These are phyloP conservation scores for Brachycybe producta DNA, from an alignment of 2,888 invertebrate genomes.

Conservation along the genomic window DNA sequence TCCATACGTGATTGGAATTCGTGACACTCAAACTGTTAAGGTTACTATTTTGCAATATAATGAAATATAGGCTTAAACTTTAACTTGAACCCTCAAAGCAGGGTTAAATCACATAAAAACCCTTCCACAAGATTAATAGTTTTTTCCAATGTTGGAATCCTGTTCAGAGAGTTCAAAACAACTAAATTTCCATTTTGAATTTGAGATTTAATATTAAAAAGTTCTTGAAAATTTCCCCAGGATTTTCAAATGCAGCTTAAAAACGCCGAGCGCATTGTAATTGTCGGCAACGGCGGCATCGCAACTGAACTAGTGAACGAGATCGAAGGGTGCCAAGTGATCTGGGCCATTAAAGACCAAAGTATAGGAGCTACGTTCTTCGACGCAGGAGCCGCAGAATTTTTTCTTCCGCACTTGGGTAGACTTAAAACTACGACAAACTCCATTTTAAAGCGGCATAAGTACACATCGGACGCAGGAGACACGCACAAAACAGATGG, in stretches of 20 bases:
- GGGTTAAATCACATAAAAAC: too few relatives aligned
- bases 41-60: too few relatives aligned
- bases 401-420: constrained; percentile 49
- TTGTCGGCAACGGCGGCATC: constrained; percentile 97
- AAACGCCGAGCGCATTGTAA: constrained; percentile 54
- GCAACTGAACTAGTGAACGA: constrained; percentile 91
- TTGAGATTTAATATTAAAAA: too few relatives aligned
- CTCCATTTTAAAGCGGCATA: not conserved
- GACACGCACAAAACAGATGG: constrained; percentile 31
- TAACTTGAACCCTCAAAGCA: too few relatives aligned
- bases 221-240: constrained; percentile 25
- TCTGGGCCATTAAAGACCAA: constrained; percentile 88
- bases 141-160: too few relatives aligned
- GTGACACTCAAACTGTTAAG: constrained; percentile 85
- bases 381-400: constrained; percentile 89
- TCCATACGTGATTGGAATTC: constrained; percentile 64
- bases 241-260: constrained; percentile 57
- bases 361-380: constrained; percentile 88
- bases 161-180: too few relatives aligned
- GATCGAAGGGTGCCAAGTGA: constrained; percentile 63
- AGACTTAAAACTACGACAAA: not conserved
- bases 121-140: too few relatives aligned
- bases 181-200: too few relatives aligned
- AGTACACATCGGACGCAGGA: constrained; percentile 20
- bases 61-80: too few relatives aligned